Conservation (phyloP, 1,140 invertebrate genomes). For the Habropoda laboriosa region DNA sequence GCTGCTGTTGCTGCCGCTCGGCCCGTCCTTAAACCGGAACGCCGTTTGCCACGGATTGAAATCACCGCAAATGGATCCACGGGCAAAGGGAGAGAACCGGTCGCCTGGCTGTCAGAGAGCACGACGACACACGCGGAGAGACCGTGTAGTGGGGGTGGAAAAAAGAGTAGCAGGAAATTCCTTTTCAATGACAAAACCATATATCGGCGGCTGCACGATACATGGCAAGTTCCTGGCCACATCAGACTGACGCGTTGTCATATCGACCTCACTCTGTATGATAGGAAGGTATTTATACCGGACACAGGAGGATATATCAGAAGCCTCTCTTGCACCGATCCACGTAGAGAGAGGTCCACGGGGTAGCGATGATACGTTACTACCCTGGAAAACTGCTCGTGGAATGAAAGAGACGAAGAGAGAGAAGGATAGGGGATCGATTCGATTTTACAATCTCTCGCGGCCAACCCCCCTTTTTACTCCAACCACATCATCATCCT, state of each 20-base stretch:
- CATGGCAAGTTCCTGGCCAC: constrained; percentile 57
- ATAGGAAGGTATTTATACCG: constrained; percentile 67
- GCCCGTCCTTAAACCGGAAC: constrained; percentile 51
- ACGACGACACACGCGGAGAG: background rate
- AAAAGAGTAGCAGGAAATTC: constrained; percentile 51
- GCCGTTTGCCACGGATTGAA: constrained; percentile 50
- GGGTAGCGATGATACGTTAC: too few species aligned
- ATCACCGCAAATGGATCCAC: constrained; percentile 50
- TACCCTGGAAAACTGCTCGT: constrained; percentile 7
- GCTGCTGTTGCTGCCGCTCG: background rate
- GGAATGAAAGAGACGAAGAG: constrained; percentile 43
- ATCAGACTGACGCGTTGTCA: constrained; percentile 66
- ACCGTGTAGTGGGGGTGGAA: background rate
- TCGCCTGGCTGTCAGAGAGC: constrained; percentile 29
- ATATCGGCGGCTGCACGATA: constrained; percentile 43
- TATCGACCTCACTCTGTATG: constrained; percentile 60
- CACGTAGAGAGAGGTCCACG: constrained; percentile 23
- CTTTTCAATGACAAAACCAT: constrained; percentile 56
- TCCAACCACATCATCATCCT: too few species aligned
- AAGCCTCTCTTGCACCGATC: constrained; percentile 25
- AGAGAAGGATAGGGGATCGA: constrained; percentile 67
- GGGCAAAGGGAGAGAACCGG: constrained; percentile 33
- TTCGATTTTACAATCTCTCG: constrained; percentile 78
- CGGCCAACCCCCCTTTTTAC: background rate
- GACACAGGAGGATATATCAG: constrained; percentile 37